A percentile compares a stretch with the other conserved stretches of the same genome.
phyloP scores from a whole-genome alignment of 2,113 vertebrate species.

The Hystrix cristata region DNA sequence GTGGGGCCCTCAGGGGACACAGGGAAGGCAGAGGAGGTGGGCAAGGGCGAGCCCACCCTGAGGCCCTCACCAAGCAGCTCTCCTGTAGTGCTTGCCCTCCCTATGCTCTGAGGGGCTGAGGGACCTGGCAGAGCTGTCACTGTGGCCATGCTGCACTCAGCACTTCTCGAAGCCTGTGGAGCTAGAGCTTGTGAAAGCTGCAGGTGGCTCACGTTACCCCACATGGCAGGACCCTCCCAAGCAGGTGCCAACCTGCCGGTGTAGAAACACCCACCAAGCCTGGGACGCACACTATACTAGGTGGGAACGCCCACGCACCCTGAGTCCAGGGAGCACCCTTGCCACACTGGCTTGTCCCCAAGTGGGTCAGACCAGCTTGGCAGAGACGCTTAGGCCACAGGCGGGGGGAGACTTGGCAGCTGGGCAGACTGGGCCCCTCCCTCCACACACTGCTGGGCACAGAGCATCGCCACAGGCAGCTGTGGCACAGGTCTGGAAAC shows the following conservation, averaged over 20 bases:
- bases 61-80: rapidly evolving
- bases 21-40: not conserved
- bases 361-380: not conserved
- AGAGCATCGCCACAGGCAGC: rapidly evolving
- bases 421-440: not conserved
- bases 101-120: not conserved
- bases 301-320: not conserved
- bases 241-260: not conserved
- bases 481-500: not conserved
- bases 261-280: not conserved
- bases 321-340: not conserved
- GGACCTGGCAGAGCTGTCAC: not conserved
- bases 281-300: not conserved
- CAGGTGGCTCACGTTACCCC: not conserved
- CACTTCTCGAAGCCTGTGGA: rapidly evolving
- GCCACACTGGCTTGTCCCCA: not conserved
- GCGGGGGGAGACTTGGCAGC: not conserved
- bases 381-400: not conserved
- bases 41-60: not conserved
- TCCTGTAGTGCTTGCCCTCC: rapidly evolving
- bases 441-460: rapidly evolving
- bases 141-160: not conserved
- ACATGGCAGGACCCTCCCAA: not conserved
- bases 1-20: not conserved
- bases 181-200: not conserved